Evolutionary conservation across 2,888 invertebrate genomes (phyloP), one percentile per base, ranked within the genome.

Genomic region (Agrotis segetum): DNA sequence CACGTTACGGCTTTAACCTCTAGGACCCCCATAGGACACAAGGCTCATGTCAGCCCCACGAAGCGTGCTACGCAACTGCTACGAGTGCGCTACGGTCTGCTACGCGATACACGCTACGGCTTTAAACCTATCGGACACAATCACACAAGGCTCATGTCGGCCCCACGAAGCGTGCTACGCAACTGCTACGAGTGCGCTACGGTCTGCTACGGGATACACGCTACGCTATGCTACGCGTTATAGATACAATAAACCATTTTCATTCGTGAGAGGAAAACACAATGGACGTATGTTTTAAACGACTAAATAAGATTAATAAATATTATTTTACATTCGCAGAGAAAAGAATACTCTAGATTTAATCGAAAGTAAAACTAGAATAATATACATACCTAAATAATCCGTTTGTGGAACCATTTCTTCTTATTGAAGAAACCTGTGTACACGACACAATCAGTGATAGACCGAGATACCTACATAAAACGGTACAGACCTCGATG

Each of bases 271-370:
- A 52, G n/a, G 24, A 71, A 46, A 34, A n/a, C 44, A 62, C 50
- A 61, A 73, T 73, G 29, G 29, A 34, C 50, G 17, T 19, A 21
- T 71, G 21, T 73, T 73, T 46, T 34, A 73, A 61, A 61, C 29
- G n/a, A 46, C 6, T 24, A 11, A 3, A 52, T 61, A 52, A 62
- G 29, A 44, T 71, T 44, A 49, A 50, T 50, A 70, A 72, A 65
- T 16, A 61, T 61, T 52, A 52, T 24, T 9, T 34, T 62, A 46
- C 21, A 59, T 47, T 46, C 13, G 44, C 40, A 40, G 40, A 40
- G 40, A 46, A 24, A 16, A 24, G 21, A 61, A 29, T 44, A 29
- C 29, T 29, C 29, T 11, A 52, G 17, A 13, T 47, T 13, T 24
- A 47, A 53, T 16, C 34, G 19, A 44, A 40, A 53, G 14, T 24